Evolutionary conservation across 1,140 invertebrate species (phyloP).

Genomic region (Ips nitidus): DNA sequence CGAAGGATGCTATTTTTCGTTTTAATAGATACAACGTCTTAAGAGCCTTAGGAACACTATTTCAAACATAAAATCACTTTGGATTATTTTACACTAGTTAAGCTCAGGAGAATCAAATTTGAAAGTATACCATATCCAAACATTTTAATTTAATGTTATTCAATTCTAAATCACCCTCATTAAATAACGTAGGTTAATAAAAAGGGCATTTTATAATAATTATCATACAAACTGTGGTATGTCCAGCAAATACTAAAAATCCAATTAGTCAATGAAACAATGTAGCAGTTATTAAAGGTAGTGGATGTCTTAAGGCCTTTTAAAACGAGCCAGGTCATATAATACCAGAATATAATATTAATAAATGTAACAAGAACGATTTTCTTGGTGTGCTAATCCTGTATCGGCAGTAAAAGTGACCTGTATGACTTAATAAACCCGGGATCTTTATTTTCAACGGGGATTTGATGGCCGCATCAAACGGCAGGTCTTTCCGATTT

Average conservation of each 20-base stretch:
- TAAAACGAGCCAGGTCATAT: conserved; percentile 28
- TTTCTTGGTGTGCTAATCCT: conserved; percentile 38
- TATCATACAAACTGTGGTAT: too few relatives aligned
- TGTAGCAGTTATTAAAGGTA: background rate
- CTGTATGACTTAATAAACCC: conserved; percentile 42
- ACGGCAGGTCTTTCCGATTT: conserved; percentile 34
- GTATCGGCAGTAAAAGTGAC: conserved; percentile 35
- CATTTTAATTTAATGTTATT: too few relatives aligned
- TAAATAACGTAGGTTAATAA: too few relatives aligned
- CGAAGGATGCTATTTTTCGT: conserved; percentile 9
- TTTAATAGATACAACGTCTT: conserved; percentile 12
- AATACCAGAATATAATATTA: conserved; percentile 41
- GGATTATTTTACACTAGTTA: background rate
- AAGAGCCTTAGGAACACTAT: conserved; percentile 7
- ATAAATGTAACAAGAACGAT: conserved; percentile 40
- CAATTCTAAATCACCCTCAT: too few relatives aligned
- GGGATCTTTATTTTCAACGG: conserved; percentile 40
- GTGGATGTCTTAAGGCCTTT: conserved; percentile 21
- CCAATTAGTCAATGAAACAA: too few relatives aligned
- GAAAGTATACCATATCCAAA: too few relatives aligned
- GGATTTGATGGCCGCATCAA: conserved; percentile 37
- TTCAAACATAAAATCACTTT: background rate
- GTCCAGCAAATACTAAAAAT: too few relatives aligned
- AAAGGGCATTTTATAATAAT: too few relatives aligned
- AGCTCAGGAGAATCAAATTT: too few relatives aligned